phyloP scores from a whole-genome alignment of 2,113 vertebrate species.

The Nesogale talazaci region DNA sequence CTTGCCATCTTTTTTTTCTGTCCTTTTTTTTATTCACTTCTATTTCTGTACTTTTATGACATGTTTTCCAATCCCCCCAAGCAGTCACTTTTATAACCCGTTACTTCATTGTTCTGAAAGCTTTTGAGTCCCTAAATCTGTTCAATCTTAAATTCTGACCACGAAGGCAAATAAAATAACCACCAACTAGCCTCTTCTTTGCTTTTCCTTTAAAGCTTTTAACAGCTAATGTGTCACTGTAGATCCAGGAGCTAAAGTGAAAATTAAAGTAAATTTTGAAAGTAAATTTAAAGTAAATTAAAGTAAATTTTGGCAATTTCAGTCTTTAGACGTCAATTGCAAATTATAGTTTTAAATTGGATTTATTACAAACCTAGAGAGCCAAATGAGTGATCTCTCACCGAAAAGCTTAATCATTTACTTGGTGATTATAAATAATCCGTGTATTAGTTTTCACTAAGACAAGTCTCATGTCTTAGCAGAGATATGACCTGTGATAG shows the following conservation, averaged over 20 bases:
- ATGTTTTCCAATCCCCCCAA: no score
- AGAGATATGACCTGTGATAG: background rate
- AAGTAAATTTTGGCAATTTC: background rate
- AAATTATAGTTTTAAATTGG: background rate
- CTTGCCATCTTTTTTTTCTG: background rate
- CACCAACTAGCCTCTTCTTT: no score
- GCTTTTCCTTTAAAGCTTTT: background rate
- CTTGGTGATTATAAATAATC: background rate
- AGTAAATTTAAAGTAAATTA: background rate
- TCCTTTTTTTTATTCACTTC: background rate
- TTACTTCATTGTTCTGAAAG: no score
- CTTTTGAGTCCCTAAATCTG: no score
- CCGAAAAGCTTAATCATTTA: background rate
- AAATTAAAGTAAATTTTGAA: background rate
- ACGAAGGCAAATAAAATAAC: no score
- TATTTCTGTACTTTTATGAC: no score
- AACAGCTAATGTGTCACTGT: background rate
- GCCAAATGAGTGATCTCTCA: background rate
- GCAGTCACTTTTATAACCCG: no score
- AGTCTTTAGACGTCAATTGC: background rate
- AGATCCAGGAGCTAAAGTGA: background rate
- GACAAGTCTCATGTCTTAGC: background rate
- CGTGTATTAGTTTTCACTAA: background rate
- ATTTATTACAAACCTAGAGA: background rate
- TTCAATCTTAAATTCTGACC: no score